Conservation (phyloP, 2,113 vertebrate genomes). For the Phyllostomus discolor region DNA sequence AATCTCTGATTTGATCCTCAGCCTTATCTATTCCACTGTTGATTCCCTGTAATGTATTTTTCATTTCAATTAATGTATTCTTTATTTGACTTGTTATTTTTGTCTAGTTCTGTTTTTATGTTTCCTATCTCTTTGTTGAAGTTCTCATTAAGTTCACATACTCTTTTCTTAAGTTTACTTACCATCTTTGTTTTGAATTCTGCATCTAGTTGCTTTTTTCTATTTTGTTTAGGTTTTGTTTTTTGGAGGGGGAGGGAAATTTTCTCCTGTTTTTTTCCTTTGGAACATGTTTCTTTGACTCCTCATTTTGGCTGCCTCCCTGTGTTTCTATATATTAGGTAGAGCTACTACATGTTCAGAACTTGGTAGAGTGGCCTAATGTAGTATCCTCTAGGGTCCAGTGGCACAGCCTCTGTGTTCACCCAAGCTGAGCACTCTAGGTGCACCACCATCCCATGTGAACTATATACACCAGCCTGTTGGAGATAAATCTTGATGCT, state of each 20-base stretch:
- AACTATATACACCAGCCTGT: background rate
- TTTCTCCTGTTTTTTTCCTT: background rate
- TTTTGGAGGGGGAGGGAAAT: background rate
- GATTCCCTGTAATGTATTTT: background rate
- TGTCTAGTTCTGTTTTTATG: background rate
- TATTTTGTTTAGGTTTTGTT: background rate
- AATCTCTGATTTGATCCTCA: background rate
- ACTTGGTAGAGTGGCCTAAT: background rate
- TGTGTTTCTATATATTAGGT: background rate
- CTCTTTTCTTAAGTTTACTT: background rate
- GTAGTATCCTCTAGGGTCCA: background rate
- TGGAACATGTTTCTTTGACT: background rate
- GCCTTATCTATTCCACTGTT: background rate
- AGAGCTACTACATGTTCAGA: background rate
- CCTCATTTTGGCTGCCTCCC: background rate
- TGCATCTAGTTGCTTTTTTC: background rate
- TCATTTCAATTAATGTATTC: background rate
- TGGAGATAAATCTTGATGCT: background rate
- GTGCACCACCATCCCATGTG: background rate
- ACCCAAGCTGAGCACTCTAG: background rate
- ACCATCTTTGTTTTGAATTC: background rate
- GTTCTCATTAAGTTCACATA: background rate
- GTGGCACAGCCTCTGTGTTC: background rate
- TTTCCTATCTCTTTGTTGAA: background rate
- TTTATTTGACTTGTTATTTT: background rate